phyloP scores from a whole-genome alignment of 2,888 invertebrate species.

The Noctua janthina region DNA sequence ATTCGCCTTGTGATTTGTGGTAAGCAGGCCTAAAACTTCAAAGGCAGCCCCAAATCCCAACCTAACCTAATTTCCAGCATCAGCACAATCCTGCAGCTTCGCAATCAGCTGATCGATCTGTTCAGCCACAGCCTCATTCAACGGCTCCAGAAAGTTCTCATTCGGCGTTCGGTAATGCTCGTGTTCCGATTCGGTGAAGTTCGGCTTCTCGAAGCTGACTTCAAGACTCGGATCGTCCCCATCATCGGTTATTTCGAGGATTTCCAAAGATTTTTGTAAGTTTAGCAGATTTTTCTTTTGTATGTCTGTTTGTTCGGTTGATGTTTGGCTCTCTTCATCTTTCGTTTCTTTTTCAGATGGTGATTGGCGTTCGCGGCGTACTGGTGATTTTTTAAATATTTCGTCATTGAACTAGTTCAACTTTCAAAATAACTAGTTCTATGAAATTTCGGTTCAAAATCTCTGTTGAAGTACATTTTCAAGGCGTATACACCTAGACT shows the following conservation, averaged over 20 bases:
- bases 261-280: constrained; percentile 81
- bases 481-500: not conserved
- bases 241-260: constrained; percentile 80
- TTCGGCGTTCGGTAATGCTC: constrained; percentile 84
- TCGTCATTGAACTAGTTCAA: not conserved
- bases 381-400: constrained; percentile 30
- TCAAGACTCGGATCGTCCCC: constrained; percentile 73
- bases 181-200: constrained; percentile 79
- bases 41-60: constrained; percentile 25
- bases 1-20: not conserved
- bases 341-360: constrained; percentile 72
- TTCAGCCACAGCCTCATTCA: constrained; percentile 82
- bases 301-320: constrained; percentile 65
- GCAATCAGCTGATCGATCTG: constrained; percentile 86
- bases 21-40: not conserved
- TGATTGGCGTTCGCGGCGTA: constrained; percentile 30
- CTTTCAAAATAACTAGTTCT: not conserved
- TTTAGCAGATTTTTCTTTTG: constrained; percentile 71
- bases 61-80: constrained; percentile 74
- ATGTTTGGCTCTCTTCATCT: constrained; percentile 38
- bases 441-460: not conserved
- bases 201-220: constrained; percentile 82
- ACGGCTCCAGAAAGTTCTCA: constrained; percentile 81
- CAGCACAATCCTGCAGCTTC: constrained; percentile 81
- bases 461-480: not conserved